Conservation (phyloP, 2,797 vertebrate genomes). For the Centropyge bicolor region DNA sequence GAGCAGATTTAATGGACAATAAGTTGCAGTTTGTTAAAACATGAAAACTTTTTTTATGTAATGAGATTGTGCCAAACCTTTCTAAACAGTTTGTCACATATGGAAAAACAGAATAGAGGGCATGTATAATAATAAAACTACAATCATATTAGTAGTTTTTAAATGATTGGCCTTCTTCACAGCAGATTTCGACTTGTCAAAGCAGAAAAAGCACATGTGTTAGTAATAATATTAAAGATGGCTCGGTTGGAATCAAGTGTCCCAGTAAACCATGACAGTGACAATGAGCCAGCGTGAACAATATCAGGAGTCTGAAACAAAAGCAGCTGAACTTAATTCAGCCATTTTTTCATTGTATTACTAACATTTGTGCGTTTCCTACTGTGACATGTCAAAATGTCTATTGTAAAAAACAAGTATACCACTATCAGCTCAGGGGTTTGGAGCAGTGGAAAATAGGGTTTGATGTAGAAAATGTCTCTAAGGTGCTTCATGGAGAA, state of each 20-base stretch:
- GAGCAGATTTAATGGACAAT: background rate
- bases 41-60: background rate
- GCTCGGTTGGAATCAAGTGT: background rate
- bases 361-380: background rate
- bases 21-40: background rate
- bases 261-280: background rate
- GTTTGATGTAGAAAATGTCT: background rate
- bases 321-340: background rate
- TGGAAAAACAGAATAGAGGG: background rate
- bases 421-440: background rate
- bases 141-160: background rate
- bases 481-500: background rate
- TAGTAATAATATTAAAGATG: background rate
- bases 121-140: background rate
- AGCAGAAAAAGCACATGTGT: background rate
- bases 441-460: background rate
- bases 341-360: background rate
- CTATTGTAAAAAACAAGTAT: background rate
- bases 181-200: background rate
- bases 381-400: too few species aligned
- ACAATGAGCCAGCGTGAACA: background rate
- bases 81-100: slow-evolving; percentile 8
- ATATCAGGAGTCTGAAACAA: background rate
- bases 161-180: background rate
- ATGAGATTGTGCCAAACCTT: background rate